Evolutionary conservation across 2,113 vertebrate genomes (phyloP).

Genomic region (Cavia aperea): DNA sequence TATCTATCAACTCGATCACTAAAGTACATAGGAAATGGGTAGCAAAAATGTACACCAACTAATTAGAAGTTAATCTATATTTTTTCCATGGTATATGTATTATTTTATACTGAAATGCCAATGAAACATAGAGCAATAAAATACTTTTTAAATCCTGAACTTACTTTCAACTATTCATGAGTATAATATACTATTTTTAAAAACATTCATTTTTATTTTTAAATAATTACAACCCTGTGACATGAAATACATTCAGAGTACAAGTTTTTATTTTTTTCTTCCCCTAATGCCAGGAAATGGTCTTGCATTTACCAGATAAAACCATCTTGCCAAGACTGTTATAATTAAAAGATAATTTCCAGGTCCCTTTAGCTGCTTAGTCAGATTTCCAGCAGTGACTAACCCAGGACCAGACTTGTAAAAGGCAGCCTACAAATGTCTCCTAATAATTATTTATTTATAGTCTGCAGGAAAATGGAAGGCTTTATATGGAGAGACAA

Average conservation of each 20-base stretch:
- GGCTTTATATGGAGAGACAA: conserved; percentile 9
- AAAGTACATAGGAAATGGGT: neutral
- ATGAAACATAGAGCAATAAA: neutral
- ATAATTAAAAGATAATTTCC: conserved; percentile 14
- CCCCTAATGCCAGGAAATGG: conserved; percentile 15
- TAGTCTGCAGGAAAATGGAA: neutral
- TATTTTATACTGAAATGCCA: conserved; percentile 27
- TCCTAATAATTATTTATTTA: conserved; percentile 25
- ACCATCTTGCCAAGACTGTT: neutral
- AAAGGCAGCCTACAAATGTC: neutral
- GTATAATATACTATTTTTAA: conserved; percentile 7
- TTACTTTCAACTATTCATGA: conserved; percentile 1
- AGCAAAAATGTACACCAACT: neutral
- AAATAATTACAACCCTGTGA: conserved; percentile 23
- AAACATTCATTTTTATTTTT: conserved; percentile 37
- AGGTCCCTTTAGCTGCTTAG: neutral
- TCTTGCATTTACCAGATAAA: conserved; percentile 21
- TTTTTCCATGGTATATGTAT: neutral
- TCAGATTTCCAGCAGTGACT: neutral
- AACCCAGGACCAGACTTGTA: neutral
- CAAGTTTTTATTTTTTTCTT: neutral
- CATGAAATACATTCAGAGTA: neutral
- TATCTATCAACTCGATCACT: neutral
- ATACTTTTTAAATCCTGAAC: conserved; percentile 22
- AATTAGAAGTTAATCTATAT: neutral